Evolutionary conservation across 2,113 vertebrate species (phyloP).

Genomic region (Toxotes jaculatrix): DNA sequence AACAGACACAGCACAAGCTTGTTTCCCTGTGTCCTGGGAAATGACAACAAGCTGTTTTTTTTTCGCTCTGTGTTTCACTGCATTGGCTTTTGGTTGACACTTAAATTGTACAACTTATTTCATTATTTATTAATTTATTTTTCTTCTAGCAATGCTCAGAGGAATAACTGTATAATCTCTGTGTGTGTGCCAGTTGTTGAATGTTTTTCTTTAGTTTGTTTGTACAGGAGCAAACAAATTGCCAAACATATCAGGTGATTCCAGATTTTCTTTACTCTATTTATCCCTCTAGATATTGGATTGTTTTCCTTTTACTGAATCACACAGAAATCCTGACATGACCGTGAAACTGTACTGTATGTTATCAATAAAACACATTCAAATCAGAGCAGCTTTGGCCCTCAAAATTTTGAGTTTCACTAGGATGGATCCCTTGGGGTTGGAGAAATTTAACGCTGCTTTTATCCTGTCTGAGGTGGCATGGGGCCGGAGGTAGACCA

Average conservation of each 20-base stretch:
- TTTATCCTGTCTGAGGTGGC: conserved; percentile 71
- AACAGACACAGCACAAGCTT: neutral
- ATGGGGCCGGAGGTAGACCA: conserved; percentile 69
- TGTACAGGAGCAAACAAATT: conserved; percentile 2
- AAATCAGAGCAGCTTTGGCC: conserved; percentile 12
- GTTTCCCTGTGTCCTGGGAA: conserved; percentile 29
- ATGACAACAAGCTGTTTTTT: conserved; percentile 40
- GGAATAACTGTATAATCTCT: conserved; percentile 3
- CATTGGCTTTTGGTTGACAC: conserved; percentile 50
- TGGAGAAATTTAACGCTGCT: conserved; percentile 46
- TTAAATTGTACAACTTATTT: conserved; percentile 33
- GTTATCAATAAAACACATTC: neutral
- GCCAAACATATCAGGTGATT: conserved; percentile 19
- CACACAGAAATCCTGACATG: neutral
- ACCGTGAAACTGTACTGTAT: neutral
- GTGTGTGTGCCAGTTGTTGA: conserved; percentile 27
- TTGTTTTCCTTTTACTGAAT: neutral
- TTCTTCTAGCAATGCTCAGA: conserved; percentile 3
- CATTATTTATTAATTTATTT: conserved; percentile 15
- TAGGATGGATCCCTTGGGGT: conserved; percentile 24
- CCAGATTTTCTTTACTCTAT: neutral
- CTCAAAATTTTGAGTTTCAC: conserved; percentile 17
- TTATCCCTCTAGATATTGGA: neutral
- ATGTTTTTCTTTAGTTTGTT: conserved; percentile 14
- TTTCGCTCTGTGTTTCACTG: conserved; percentile 7